These are phyloP conservation scores for Ophiothrix spiculata DNA, from an alignment of 35 echinoderm and acorn worm genomes.

Conservation along the genomic window DNA sequence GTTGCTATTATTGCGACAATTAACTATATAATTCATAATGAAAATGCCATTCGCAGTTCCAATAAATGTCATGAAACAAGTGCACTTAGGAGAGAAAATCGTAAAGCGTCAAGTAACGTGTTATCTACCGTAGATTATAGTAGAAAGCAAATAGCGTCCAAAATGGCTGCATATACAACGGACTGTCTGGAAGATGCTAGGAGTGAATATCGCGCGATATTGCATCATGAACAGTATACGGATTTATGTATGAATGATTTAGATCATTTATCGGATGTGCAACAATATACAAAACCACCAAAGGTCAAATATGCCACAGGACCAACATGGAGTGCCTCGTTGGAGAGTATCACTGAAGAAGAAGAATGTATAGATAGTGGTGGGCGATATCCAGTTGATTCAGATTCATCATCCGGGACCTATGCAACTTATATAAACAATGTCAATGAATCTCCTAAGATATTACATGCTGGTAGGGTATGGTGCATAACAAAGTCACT, in stretches of 20 bases:
- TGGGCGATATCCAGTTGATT: neutral
- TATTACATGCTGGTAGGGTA: conserved; percentile 24
- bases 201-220: conserved; percentile 41
- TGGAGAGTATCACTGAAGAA: conserved; percentile 57
- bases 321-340: conserved; percentile 32
- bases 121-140: neutral
- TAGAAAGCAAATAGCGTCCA: neutral
- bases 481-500: conserved; percentile 9
- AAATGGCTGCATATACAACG: too few relatives aligned
- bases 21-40: too few relatives aligned
- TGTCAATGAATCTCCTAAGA: conserved; percentile 1
- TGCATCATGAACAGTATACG: conserved; percentile 39
- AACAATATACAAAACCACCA: conserved; percentile 3
- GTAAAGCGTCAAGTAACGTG: neutral
- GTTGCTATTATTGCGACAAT: too few relatives aligned
- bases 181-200: neutral
- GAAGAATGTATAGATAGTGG: conserved; percentile 25
- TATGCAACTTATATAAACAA: neutral
- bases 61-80: too few relatives aligned
- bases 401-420: conserved; percentile 1
- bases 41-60: too few relatives aligned
- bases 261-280: neutral
- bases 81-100: too few relatives aligned
- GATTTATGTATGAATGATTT: conserved; percentile 28
- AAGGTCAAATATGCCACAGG: neutral